phyloP scores from a whole-genome alignment of 2,113 vertebrate genomes.

The Harpagus bidentatus region DNA sequence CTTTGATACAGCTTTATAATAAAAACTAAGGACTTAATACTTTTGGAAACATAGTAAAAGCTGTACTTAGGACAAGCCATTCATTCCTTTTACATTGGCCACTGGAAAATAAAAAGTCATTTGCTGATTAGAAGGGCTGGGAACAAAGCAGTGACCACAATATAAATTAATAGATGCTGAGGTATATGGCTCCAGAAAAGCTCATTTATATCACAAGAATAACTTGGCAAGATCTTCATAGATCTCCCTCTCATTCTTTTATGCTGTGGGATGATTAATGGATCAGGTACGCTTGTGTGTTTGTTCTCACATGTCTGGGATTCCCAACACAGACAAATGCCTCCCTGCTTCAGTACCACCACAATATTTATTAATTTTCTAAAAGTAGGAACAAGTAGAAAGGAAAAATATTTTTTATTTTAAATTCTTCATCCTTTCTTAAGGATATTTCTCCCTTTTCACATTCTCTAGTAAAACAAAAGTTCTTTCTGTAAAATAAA shows the following conservation, averaged over 20 bases:
- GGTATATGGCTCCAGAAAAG: background rate
- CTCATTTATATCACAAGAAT: background rate
- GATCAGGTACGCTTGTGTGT: background rate
- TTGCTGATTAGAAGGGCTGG: background rate
- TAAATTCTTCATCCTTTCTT: background rate
- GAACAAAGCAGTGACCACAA: background rate
- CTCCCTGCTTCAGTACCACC: background rate
- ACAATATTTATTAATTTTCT: background rate
- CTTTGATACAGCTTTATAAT: background rate
- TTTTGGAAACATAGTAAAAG: background rate
- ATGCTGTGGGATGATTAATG: background rate
- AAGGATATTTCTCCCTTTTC: background rate
- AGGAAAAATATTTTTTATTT: slow-evolving; percentile 1
- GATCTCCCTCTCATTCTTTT: background rate
- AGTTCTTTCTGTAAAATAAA: background rate
- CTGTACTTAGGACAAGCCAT: background rate
- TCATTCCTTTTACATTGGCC: background rate
- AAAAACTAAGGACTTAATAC: background rate
- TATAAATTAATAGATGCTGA: background rate
- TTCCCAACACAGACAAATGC: background rate
- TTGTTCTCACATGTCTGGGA: background rate
- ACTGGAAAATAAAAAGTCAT: background rate
- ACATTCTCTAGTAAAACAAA: background rate
- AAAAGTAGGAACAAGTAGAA: background rate
- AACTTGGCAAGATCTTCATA: background rate